Evolutionary conservation across 1,140 invertebrate genomes (phyloP).

Genomic region (Venustaconcha ellipsiformis): DNA sequence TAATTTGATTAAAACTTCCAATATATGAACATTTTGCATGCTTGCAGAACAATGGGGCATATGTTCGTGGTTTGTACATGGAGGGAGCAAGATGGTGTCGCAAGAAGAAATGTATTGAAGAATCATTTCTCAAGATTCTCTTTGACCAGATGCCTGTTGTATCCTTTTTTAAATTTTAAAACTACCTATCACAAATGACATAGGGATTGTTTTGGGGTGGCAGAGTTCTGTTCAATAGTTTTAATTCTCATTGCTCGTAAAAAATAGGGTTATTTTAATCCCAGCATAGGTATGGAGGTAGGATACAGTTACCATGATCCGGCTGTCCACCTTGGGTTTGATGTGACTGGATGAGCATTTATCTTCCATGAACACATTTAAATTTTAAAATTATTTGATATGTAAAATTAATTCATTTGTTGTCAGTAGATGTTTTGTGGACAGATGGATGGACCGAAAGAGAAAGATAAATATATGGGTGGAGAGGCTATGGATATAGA

Average conservation of each 20-base stretch:
- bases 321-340: neutral
- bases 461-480: no score
- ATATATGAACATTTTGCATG: no score
- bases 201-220: neutral
- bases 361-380: no score
- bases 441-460: no score
- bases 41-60: slow-evolving; percentile 64
- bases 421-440: no score
- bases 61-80: slow-evolving; percentile 65
- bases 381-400: no score
- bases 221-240: neutral
- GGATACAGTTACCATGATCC: neutral
- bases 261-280: neutral
- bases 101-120: slow-evolving; percentile 52
- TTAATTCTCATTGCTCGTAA: neutral
- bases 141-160: slow-evolving; percentile 68
- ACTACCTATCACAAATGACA: neutral
- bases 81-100: slow-evolving; percentile 68
- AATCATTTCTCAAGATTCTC: slow-evolving; percentile 65
- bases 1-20: no score
- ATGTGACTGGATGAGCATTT: neutral
- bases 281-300: neutral
- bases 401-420: no score
- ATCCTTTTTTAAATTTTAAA: slow-evolving; percentile 55
- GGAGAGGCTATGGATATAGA: no score